Evolutionary conservation across 2,797 vertebrate species (phyloP).

Genomic region (Sciaenops ocellatus): DNA sequence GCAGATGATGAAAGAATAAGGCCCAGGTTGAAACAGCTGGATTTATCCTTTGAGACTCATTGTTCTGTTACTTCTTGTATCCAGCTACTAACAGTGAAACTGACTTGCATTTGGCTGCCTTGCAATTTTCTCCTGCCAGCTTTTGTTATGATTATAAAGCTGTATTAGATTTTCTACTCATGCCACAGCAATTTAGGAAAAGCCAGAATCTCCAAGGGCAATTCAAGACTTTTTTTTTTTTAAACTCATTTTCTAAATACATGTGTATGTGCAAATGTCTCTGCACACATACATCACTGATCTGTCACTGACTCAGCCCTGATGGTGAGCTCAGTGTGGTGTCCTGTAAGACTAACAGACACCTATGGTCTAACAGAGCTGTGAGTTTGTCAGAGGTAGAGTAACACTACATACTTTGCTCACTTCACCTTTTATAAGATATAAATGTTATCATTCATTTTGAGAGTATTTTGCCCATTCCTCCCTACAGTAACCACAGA

Average conservation of each 20-base stretch:
- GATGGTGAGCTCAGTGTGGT: not conserved
- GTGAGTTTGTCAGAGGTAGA: constrained; percentile 14
- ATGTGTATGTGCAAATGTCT: not conserved
- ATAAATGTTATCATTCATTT: too few relatives aligned
- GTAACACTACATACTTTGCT: not conserved
- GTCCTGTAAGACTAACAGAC: constrained; percentile 5
- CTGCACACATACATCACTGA: constrained; percentile 13
- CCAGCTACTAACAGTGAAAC: constrained; percentile 28
- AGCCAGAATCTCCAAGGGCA: constrained; percentile 2
- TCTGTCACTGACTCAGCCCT: constrained; percentile 39
- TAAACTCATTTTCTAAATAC: not conserved
- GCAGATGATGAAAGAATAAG: constrained; percentile 35
- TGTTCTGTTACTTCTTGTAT: constrained; percentile 10
- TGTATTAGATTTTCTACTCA: constrained; percentile 15
- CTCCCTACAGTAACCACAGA: not conserved
- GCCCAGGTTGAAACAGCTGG: constrained; percentile 39
- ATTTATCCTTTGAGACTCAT: constrained; percentile 19
- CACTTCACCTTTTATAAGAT: too few relatives aligned
- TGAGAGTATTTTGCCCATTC: not conserved
- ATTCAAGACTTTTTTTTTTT: not conserved
- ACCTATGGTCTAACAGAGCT: not conserved
- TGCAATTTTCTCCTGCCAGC: constrained; percentile 21
- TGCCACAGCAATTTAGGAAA: constrained; percentile 10
- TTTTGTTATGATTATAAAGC: constrained; percentile 24
- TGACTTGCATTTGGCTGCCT: constrained; percentile 36